Conservation (phyloP, 2,888 invertebrate genomes). For the Ennomos quercinarius region DNA sequence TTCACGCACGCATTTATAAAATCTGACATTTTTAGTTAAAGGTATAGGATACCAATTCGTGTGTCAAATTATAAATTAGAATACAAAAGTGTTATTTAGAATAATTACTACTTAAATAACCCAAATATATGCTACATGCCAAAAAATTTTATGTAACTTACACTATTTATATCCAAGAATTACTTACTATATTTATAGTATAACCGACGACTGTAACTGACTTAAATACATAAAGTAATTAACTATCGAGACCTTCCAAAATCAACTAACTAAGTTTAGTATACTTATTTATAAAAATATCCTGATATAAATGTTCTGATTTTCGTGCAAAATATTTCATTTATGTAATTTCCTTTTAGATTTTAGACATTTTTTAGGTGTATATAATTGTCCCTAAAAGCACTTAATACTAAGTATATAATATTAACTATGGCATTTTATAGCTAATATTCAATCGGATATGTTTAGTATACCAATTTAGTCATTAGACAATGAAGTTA, state of each 20-base stretch:
- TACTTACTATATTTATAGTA: not conserved
- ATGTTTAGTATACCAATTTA: constrained; percentile 1
- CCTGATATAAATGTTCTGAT: constrained; percentile 1
- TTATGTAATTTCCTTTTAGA: constrained; percentile 9
- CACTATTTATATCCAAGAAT: constrained; percentile 4
- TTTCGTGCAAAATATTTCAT: constrained; percentile 6
- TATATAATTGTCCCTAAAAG: not conserved
- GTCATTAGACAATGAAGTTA: not conserved
- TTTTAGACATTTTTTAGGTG: constrained; percentile 6
- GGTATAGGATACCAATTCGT: no score
- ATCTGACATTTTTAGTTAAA: no score
- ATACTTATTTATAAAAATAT: not conserved
- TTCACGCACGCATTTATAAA: no score
- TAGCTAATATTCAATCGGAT: constrained; percentile 5
- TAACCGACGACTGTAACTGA: constrained; percentile 15
- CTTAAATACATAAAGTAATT: constrained; percentile 13
- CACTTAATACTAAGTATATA: constrained; percentile 8
- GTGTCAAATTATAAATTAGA: no score
- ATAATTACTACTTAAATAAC: no score
- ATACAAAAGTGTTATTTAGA: no score
- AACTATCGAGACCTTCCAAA: constrained; percentile 26
- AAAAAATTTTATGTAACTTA: not conserved
- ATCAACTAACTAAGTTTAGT: constrained; percentile 12
- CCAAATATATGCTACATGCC: no score
- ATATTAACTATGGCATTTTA: constrained; percentile 22